phyloP scores from a whole-genome alignment of 2,888 invertebrate genomes.

The Papilio demoleus region DNA sequence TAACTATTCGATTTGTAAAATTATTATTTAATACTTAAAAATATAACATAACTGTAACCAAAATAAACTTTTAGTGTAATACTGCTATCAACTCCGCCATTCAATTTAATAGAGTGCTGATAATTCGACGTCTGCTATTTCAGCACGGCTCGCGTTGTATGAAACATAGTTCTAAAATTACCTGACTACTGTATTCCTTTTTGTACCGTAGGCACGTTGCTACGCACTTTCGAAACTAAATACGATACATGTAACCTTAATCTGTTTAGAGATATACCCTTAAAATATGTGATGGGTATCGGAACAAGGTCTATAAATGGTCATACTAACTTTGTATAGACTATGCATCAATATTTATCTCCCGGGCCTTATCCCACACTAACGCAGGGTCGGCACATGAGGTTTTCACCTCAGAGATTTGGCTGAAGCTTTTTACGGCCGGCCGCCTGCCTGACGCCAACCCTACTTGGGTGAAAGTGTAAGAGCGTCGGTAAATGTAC shows the following conservation, averaged over 20 bases:
- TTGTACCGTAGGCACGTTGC: conserved; percentile 41
- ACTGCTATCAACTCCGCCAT: conserved; percentile 34
- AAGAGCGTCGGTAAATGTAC: too few species aligned
- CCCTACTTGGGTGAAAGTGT: too few species aligned
- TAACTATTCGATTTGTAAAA: not conserved
- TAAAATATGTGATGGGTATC: not conserved
- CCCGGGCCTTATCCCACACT: too few species aligned
- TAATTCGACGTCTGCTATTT: conserved; percentile 40
- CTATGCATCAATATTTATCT: not conserved
- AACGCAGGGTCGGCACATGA: too few species aligned
- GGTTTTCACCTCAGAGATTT: too few species aligned
- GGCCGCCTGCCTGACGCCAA: too few species aligned
- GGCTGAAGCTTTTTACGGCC: too few species aligned
- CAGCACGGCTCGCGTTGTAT: conserved; percentile 41
- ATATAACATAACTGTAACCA: not conserved
- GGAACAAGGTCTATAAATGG: not conserved
- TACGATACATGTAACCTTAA: conserved; percentile 20
- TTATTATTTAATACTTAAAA: not conserved
- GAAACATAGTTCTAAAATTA: conserved; percentile 47
- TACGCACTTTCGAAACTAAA: conserved; percentile 34
- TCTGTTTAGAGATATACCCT: conserved; percentile 18
- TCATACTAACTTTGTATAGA: not conserved
- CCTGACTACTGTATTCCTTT: conserved; percentile 41
- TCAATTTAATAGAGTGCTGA: conserved; percentile 37
- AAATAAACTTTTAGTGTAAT: conserved; percentile 32